Evolutionary conservation across 1,140 invertebrate species (phyloP).

Genomic region (Saxidomus purpurata): DNA sequence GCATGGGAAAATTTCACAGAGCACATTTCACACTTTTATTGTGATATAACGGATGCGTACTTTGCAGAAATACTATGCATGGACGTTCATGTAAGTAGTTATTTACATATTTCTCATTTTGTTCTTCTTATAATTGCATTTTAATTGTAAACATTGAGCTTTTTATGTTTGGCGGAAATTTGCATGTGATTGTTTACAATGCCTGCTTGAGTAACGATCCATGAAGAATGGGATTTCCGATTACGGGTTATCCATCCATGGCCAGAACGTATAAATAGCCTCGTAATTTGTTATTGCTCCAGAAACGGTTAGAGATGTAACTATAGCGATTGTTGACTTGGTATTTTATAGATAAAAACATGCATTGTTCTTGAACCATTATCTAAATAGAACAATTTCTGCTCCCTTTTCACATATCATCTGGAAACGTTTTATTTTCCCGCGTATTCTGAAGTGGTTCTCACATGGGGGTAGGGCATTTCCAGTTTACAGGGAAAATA

Average conservation of each 20-base stretch:
- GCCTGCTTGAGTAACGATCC: slow-evolving; percentile 61
- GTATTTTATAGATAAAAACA: not conserved
- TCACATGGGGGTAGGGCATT: slow-evolving; percentile 37
- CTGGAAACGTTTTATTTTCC: slow-evolving; percentile 60
- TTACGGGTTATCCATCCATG: slow-evolving; percentile 52
- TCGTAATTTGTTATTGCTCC: not conserved
- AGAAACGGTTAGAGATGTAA: not conserved
- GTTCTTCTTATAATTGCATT: not conserved
- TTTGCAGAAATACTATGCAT: not conserved
- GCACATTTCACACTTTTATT: slow-evolving; percentile 31
- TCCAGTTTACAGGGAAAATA: not conserved
- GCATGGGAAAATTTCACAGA: slow-evolving; percentile 36
- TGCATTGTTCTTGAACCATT: not conserved
- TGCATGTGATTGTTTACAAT: slow-evolving; percentile 51
- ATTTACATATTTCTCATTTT: slow-evolving; percentile 15
- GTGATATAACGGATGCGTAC: not conserved
- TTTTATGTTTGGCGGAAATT: not conserved
- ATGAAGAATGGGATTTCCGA: slow-evolving; percentile 47
- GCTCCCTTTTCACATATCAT: slow-evolving; percentile 6
- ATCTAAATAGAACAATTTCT: not conserved
- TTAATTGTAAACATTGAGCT: not conserved
- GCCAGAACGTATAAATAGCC: slow-evolving; percentile 23
- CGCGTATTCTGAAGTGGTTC: slow-evolving; percentile 48
- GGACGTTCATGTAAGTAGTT: not conserved
- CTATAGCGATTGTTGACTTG: not conserved